These are phyloP conservation scores for Dromaius novaehollandiae DNA, from an alignment of 2,113 vertebrate species.

Conservation along the genomic window DNA sequence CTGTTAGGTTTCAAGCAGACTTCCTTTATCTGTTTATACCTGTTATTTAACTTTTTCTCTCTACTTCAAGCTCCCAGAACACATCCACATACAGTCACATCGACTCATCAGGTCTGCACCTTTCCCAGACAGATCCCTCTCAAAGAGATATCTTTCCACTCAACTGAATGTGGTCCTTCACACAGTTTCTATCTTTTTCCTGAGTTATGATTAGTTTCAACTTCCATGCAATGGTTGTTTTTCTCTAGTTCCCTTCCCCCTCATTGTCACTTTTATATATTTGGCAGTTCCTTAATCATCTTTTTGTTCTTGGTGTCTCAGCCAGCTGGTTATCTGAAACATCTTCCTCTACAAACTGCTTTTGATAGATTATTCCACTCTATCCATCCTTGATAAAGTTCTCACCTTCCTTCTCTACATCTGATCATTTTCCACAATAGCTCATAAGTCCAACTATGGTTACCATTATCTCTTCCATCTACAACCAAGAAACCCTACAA, in stretches of 20 bases:
- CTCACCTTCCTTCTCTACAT: background rate
- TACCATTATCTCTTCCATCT: background rate
- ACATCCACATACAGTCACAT: background rate
- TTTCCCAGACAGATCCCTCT: background rate
- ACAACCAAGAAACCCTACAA: background rate
- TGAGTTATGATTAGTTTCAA: background rate
- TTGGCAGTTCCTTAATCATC: background rate
- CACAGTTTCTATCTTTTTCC: background rate
- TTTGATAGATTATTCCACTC: background rate
- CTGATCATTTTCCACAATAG: background rate
- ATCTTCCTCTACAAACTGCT: background rate
- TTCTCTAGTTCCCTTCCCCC: background rate
- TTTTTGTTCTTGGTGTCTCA: background rate
- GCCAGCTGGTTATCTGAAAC: background rate
- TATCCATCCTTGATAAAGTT: background rate
- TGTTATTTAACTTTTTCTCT: background rate
- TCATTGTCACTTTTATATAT: background rate
- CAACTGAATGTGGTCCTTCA: background rate
- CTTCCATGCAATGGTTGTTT: background rate
- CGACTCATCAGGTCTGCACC: background rate
- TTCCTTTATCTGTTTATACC: background rate
- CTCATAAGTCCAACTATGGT: background rate
- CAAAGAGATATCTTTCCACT: background rate
- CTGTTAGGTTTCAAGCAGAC: background rate
- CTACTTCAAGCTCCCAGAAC: background rate